A percentile compares a stretch with the other conserved stretches of the same genome.
phyloP scores from a whole-genome alignment of 1,140 invertebrate genomes.

The Micrasema longulum region DNA sequence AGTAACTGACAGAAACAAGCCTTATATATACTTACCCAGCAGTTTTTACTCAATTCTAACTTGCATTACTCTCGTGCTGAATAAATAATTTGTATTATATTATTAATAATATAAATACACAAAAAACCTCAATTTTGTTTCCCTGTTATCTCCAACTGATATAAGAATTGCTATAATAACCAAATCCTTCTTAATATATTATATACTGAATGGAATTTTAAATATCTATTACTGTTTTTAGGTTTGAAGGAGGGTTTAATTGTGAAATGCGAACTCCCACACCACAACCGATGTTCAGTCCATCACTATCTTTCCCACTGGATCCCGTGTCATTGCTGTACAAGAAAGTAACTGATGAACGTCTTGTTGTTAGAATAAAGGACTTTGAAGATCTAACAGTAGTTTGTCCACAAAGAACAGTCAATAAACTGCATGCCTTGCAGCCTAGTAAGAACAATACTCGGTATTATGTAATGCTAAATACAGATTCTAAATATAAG shows the following conservation, averaged over 20 bases:
- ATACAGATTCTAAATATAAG: constrained; percentile 72
- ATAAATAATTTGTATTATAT: no score
- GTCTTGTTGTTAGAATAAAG: constrained; percentile 71
- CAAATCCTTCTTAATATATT: constrained; percentile 8
- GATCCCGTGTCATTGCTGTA: constrained; percentile 56
- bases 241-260: constrained; percentile 63
- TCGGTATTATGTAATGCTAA: constrained; percentile 77
- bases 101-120: no score
- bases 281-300: constrained; percentile 53
- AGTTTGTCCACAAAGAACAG: constrained; percentile 78
- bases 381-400: constrained; percentile 79
- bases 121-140: no score
- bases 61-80: no score
- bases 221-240: constrained; percentile 42
- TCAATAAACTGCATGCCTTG: constrained; percentile 76
- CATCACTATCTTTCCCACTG: constrained; percentile 53
- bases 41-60: no score
- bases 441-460: constrained; percentile 75
- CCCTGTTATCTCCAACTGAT: no score
- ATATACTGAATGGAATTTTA: no score
- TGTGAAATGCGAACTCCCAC: constrained; percentile 54
- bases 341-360: constrained; percentile 65
- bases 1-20: no score
- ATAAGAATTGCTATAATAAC: no score
- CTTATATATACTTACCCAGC: no score